These are phyloP conservation scores for Pollachius pollachius DNA, from an alignment of 2,113 vertebrate genomes.

Conservation along the genomic window DNA sequence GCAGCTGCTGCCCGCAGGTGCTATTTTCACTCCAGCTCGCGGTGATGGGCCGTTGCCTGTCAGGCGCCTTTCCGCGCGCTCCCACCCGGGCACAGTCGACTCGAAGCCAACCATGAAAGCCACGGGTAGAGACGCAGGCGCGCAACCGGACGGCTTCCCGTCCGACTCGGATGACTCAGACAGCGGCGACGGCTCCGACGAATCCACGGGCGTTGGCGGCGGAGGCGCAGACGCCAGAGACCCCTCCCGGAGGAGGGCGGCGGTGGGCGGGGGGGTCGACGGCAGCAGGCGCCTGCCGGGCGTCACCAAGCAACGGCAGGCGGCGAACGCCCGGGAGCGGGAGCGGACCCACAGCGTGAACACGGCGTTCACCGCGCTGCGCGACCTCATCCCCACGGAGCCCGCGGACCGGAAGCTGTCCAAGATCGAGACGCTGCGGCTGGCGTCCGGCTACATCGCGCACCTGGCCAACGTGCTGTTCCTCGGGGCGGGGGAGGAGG, in stretches of 20 bases:
- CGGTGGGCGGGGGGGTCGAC: conserved; percentile 10
- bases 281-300: conserved; percentile 48
- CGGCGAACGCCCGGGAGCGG: conserved; percentile 87
- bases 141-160: conserved; percentile 56
- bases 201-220: conserved; percentile 58
- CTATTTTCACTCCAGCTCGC: conserved; percentile 77
- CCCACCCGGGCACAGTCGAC: conserved; percentile 32
- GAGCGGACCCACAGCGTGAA: conserved; percentile 89
- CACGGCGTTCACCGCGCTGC: conserved; percentile 83
- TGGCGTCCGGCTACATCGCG: conserved; percentile 87
- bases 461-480: conserved; percentile 86
- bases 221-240: conserved; percentile 27
- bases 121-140: conserved; percentile 47
- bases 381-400: conserved; percentile 86
- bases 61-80: conserved; percentile 22
- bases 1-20: conserved; percentile 72
- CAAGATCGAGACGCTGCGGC: conserved; percentile 88
- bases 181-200: conserved; percentile 72
- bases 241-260: not conserved
- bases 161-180: conserved; percentile 74
- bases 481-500: conserved; percentile 74
- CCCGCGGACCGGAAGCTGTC: conserved; percentile 84
- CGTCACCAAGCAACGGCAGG: conserved; percentile 78
- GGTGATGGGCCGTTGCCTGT: conserved; percentile 59
- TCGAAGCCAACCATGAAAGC: conserved; percentile 71